Evolutionary conservation across 2,113 vertebrate species (phyloP).

Genomic region (Pampusana beccarii): DNA sequence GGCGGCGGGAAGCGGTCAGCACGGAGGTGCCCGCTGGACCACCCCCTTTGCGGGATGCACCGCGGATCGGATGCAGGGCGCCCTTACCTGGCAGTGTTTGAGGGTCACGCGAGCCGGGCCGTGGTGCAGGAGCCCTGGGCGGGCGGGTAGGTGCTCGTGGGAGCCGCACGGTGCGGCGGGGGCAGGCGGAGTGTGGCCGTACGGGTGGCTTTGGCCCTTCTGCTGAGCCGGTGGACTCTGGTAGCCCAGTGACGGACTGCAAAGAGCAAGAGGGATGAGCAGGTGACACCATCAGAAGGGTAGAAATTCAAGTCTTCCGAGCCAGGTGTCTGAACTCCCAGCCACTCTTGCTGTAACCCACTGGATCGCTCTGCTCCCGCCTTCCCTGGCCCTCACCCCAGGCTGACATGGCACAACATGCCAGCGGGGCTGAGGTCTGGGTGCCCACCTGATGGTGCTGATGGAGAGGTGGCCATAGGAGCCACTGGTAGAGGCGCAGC

Average conservation of each 20-base stretch:
- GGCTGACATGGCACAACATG: neutral
- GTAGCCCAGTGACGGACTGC: conserved; percentile 89
- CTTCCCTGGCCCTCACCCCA: neutral
- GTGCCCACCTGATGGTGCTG: conserved; percentile 88
- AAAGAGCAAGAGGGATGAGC: neutral
- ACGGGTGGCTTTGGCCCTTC: conserved; percentile 80
- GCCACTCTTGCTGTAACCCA: neutral
- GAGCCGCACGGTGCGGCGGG: conserved; percentile 72
- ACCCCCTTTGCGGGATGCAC: fast-evolving
- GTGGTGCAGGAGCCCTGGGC: conserved; percentile 65
- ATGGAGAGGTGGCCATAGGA: conserved; percentile 97
- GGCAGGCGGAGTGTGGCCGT: conserved; percentile 61
- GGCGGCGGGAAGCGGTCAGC: neutral
- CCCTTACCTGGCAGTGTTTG: conserved; percentile 88
- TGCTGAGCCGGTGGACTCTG: conserved; percentile 86
- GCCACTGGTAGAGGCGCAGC: conserved; percentile 85
- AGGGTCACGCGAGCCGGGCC: conserved; percentile 76
- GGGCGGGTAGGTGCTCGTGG: conserved; percentile 73
- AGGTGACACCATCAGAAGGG: neutral
- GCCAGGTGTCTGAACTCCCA: neutral
- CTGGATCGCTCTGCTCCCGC: fast-evolving
- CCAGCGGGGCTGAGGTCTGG: neutral
- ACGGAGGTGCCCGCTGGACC: fast-evolving
- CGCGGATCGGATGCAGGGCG: fast-evolving
- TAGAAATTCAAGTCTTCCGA: neutral